phyloP scores from a whole-genome alignment of 2,797 vertebrate species.

The Tokudaia muenninki region DNA sequence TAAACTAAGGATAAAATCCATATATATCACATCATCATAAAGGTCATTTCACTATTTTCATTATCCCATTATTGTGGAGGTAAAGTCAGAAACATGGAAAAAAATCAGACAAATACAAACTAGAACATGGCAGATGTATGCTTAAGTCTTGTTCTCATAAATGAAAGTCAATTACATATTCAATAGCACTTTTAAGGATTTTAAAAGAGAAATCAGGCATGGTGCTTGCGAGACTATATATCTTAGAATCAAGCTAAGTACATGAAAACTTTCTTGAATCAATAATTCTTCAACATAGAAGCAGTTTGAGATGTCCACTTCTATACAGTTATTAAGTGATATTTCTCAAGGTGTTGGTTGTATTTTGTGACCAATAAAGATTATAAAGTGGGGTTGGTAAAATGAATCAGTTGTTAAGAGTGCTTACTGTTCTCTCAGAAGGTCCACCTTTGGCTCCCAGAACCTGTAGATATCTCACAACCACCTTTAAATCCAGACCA shows the following conservation, averaged over 20 bases:
- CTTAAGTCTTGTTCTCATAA: background rate
- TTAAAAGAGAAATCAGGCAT: background rate
- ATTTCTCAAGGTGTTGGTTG: background rate
- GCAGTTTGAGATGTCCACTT: background rate
- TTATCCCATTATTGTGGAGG: background rate
- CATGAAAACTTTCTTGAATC: background rate
- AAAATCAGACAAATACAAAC: background rate
- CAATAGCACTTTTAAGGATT: background rate
- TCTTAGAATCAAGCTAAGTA: conserved; percentile 8
- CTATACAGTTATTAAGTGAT: background rate
- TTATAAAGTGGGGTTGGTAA: background rate
- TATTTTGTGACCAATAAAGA: background rate
- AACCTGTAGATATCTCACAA: background rate
- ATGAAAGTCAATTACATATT: background rate
- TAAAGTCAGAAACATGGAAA: conserved; percentile 15
- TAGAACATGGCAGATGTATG: background rate
- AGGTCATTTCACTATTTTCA: background rate
- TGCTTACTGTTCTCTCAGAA: background rate
- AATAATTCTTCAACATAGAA: background rate
- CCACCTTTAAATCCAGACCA: background rate
- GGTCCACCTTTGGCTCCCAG: background rate
- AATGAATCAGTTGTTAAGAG: background rate
- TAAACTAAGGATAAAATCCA: background rate
- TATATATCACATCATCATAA: background rate
- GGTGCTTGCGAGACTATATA: background rate